These are phyloP conservation scores for Venustaconcha ellipsiformis DNA, from an alignment of 1,140 invertebrate species.

Conservation along the genomic window DNA sequence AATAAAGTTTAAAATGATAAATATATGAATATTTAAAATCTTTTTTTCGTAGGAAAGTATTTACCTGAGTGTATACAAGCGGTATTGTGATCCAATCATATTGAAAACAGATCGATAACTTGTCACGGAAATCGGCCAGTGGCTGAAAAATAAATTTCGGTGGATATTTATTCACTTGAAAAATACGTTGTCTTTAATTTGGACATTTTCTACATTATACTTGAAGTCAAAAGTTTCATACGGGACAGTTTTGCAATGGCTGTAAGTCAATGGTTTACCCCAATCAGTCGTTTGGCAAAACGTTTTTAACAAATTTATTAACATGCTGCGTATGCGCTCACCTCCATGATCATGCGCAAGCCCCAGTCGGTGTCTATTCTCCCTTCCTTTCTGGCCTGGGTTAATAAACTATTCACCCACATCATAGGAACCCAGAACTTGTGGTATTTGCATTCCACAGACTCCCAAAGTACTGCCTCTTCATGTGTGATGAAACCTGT, in stretches of 20 bases:
- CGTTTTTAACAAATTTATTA: no score
- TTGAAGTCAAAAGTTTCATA: no score
- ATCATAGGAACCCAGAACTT: slow-evolving; percentile 96
- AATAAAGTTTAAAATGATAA: no score
- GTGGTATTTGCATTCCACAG: slow-evolving; percentile 80
- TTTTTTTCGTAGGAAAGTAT: slow-evolving; percentile 19
- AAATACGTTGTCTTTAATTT: background rate
- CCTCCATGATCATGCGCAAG: slow-evolving; percentile 70
- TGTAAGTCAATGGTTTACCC: no score
- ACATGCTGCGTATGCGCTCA: slow-evolving; percentile 4
- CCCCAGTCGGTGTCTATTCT: slow-evolving; percentile 93
- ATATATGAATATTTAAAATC: background rate
- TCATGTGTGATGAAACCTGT: slow-evolving; percentile 87
- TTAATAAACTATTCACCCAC: slow-evolving; percentile 91
- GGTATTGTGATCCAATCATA: slow-evolving; percentile 98
- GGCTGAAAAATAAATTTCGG: slow-evolving; percentile 48
- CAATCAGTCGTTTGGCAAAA: no score
- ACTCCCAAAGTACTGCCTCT: slow-evolving; percentile 82
- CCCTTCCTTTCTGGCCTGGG: slow-evolving; percentile 86
- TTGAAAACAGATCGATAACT: slow-evolving; percentile 82
- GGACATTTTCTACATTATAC: background rate
- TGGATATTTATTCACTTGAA: background rate
- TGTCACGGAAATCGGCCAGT: slow-evolving; percentile 86
- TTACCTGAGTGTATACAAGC: slow-evolving; percentile 97
- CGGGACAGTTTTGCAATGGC: no score